Evolutionary conservation across 2,113 vertebrate genomes (phyloP), one percentile per base, ranked within the genome.

Genomic region (Tauraco erythrolophus): DNA sequence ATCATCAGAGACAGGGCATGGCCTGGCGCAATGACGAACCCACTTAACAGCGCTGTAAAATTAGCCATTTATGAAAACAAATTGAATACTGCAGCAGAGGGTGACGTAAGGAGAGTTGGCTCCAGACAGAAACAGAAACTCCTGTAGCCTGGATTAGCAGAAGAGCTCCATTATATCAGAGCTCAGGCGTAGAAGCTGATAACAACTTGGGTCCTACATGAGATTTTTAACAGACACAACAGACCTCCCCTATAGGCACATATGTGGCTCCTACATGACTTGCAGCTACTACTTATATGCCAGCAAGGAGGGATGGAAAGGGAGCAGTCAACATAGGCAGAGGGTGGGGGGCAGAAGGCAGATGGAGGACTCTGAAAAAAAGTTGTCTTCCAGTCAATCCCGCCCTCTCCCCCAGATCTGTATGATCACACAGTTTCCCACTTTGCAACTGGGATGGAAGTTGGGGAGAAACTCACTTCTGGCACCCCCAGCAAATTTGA

Each of bases 11-110:
- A 86, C 76, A 70, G 92, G 97, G 97, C 97, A 97, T 92, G 97
- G 97, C 97, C 97, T 96, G 46, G 96, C 94, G 96, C 97, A 95
- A 96, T 92, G 96, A 98, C 97, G 95, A 98, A 96, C 96, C 96
- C 81, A 94, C 96, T 98, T 98, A 98, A 98, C 96, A 94, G 97
- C 92, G 46, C 95, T 98, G 95, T 98, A 98, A 98, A 98, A 98
- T 98, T 98, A 98, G 97, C 97, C 96, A 93, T 98, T 98, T 97
- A 97, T 84, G 96, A 98, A 98, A 98, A 98, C 97, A 98, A 98
- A 96, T 93, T 95, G 97, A 97, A 97, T 95, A 93, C 95, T 98
- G 98, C 98, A 98, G 98, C 97, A 97, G 91, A 98, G 94, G 95
- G 95, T 98, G 98, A 98, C 97, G 98, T 98, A 97, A 98, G 98